Evolutionary conservation across 92 coral and sea anemone genomes (phyloP).

Genomic region (Heteractis magnifica): DNA sequence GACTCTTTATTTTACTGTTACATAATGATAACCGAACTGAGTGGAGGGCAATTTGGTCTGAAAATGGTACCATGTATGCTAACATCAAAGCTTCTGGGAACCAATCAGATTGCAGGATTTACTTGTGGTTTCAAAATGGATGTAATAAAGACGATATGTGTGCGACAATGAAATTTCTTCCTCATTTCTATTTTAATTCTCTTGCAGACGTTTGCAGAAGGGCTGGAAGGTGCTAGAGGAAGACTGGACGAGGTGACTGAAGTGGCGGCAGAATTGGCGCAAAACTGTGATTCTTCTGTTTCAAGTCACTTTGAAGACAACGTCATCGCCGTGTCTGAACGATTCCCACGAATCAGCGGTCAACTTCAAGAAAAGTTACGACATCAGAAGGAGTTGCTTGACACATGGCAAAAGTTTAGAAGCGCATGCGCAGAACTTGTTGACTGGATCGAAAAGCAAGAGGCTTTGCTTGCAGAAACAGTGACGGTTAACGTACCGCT

Average conservation of each 20-base stretch:
- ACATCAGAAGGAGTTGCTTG: conserved; percentile 64
- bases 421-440: conserved; percentile 74
- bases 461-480: conserved; percentile 51
- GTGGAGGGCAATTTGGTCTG: no score
- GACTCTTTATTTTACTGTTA: no score
- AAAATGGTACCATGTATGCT: no score
- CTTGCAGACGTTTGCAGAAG: conserved; percentile 51
- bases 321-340: conserved; percentile 56
- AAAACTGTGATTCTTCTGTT: conserved; percentile 71
- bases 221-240: conserved; percentile 62
- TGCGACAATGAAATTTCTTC: background rate
- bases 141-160: background rate
- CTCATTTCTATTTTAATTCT: background rate
- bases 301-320: conserved; percentile 69
- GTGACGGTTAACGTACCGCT: conserved; percentile 66
- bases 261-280: conserved; percentile 77
- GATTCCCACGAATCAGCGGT: conserved; percentile 59
- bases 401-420: conserved; percentile 82
- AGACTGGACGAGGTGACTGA: conserved; percentile 75
- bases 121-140: background rate
- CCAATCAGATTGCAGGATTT: background rate
- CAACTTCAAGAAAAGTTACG: conserved; percentile 46
- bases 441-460: conserved; percentile 82
- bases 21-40: no score
- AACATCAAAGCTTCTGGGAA: no score